Base-by-base conservation (phyloP, 2,888 invertebrate species). In the Acanthococcus lagerstroemiae region DNA sequence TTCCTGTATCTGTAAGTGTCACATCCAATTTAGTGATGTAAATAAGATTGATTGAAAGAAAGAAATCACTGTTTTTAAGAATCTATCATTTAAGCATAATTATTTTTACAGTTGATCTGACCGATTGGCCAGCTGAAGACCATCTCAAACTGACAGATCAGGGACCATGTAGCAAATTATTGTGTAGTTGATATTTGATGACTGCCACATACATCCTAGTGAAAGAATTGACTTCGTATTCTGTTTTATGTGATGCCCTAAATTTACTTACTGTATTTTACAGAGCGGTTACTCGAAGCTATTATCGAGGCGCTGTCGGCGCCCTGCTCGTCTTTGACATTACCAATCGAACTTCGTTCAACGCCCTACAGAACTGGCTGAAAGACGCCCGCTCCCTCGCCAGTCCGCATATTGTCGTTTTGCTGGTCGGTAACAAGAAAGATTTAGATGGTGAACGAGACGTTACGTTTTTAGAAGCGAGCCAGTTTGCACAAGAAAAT, bases 301-400 rank as follows among this genome's bases (percentile, higher is more conserved):
- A 89, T 74, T 89, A 89, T 76, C 79, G 89, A 69, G 93, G 93
- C 3, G 93, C 93, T 15, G 93, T 93, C 55, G 93, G 93, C n/a
- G 93, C 93, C 27, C 78, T 93, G 30, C 80, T 94, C 24, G 93
- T 93, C 0, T 94, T 92, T 76, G 93, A 94, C 74, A 88, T 91
- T 69, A 90, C 92, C 50, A 86, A 90, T 56, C 81, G 93, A 65
- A 92, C 93, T 75, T 93, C 93, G n/a, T 94, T 93, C 75, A 92
- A 92, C 78, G 90, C 92, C 67, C 78, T 93, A 67, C 84, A 87
- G 1, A 90, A 90, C 72, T 93, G 93, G 93, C 77, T 90, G 56
- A 82, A 86, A 71, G 89, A 90, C 78, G 89, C 89, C 1, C 80
- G 88, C 46, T 86, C 87, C 12, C 77, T 90, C 69, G 89, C 89